Base-by-base conservation (phyloP, 2,113 vertebrate species). In the Vicugna pacos region DNA sequence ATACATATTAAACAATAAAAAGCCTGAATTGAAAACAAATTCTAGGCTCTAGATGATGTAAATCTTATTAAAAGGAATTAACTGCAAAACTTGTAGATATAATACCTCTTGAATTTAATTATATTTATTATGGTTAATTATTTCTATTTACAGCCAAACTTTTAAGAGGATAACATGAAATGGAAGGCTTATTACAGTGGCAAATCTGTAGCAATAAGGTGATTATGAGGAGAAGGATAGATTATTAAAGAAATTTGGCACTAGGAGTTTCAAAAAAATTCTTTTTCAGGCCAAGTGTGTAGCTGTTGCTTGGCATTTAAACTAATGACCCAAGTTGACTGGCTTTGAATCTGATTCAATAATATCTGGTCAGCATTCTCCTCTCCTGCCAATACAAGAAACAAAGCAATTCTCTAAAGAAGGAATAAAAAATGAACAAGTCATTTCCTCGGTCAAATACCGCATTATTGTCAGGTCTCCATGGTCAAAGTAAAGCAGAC, bases 391-490 rank as follows among this genome's bases (percentile, higher is more conserved):
- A 97, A 72, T 76, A 67, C 5, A 87, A 79, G 46, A 92, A 94
- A 89, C 72, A 97, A 93, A 79, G 20, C 62, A 80, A 89, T 97
- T 96, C 79, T 92, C 67, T 19, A 84, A 97, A 82, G 75, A 54
- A 79, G 2, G 0, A 50, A n/a, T 54, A 52, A 82, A 97, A 85
- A 85, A 79, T n/a, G 24, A 83, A 69, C 19, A 62, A 79, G 38
- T 75, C 86, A 24, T 84, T 96, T 93, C 73, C 79, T 82, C 91
- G 42, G 38, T 89, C 76, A 92, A 91, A 86, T 48, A 28, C 0
- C 80, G 85, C 30, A 35, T 8, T 60, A 35, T 80, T 26, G 2
- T 83, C 24, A 83, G 20, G 72, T 93, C 54, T 86, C 50, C 32
- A 46, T 12, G 52, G 86, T 89, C 73, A 65, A n/a, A 72, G 15